Percentiles rank a stretch among this genome's conserved stretches.
These are phyloP conservation scores for Zhuqinia jingwanae DNA, from an alignment of 2,888 invertebrate species.

Conservation along the genomic window DNA sequence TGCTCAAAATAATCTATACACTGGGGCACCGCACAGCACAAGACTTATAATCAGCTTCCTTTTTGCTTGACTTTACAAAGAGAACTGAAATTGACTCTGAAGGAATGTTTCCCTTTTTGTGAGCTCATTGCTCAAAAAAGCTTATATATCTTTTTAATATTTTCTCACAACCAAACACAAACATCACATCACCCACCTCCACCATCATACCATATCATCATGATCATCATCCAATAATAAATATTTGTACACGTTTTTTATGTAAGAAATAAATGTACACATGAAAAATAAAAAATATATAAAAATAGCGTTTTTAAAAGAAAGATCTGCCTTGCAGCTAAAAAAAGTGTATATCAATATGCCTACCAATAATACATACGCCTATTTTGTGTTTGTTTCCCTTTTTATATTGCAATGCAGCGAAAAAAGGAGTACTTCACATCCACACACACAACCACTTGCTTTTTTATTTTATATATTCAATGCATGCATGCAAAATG, in stretches of 20 bases:
- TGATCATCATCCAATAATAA: conserved; percentile 5
- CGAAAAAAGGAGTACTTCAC: too few species aligned
- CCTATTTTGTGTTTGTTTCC: conserved; percentile 33
- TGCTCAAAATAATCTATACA: background rate
- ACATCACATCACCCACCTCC: background rate
- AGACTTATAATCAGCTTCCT: conserved; percentile 64
- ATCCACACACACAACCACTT: too few species aligned
- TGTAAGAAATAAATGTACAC: too few species aligned
- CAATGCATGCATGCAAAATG: background rate
- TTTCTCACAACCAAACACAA: conserved; percentile 31
- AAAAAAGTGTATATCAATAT: background rate
- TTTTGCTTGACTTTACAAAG: conserved; percentile 33
- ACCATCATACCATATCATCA: background rate
- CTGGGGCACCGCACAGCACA: conserved; percentile 4
- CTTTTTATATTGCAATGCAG: conserved; percentile 18
- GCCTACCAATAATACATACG: background rate
- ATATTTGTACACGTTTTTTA: background rate
- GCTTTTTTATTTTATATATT: background rate
- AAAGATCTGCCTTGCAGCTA: background rate
- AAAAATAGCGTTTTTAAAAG: background rate
- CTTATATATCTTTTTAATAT: too few species aligned
- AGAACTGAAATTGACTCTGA: conserved; percentile 47
- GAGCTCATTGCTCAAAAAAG: conserved; percentile 48
- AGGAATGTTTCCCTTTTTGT: conserved; percentile 33
- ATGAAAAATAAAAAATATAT: too few species aligned